Percentiles rank a stretch among this genome's conserved stretches.
These are phyloP conservation scores for Cotesia vestalis DNA, from an alignment of 1,140 invertebrate species.

Conservation along the genomic window DNA sequence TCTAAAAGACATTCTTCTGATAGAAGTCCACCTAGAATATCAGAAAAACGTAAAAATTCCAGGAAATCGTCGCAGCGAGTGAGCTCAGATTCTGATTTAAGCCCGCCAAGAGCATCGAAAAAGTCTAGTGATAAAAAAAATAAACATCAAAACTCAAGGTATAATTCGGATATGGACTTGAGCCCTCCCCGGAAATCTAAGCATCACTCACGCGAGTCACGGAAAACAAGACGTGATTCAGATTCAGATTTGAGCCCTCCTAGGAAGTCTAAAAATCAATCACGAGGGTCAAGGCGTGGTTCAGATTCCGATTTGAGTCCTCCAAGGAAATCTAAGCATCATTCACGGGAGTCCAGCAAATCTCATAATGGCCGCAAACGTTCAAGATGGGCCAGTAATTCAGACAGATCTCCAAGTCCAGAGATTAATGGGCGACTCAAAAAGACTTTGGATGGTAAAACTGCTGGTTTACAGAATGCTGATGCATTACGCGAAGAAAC, in stretches of 20 bases:
- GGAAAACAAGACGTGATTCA: conserved; percentile 25
- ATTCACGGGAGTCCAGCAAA: conserved; percentile 41
- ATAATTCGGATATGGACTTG: conserved; percentile 37
- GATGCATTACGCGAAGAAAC: conserved; percentile 78
- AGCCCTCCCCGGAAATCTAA: conserved; percentile 43
- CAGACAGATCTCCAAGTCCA: conserved; percentile 24
- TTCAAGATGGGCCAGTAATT: conserved; percentile 46
- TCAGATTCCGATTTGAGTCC: conserved; percentile 46
- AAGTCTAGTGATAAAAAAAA: conserved; percentile 40
- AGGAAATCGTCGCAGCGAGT: background rate
- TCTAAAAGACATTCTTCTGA: conserved; percentile 37
- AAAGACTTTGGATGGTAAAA: conserved; percentile 81
- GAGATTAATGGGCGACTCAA: conserved; percentile 49
- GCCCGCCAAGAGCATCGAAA: conserved; percentile 53
- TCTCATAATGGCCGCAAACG: conserved; percentile 40
- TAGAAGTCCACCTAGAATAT: background rate
- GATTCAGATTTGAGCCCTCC: conserved; percentile 45
- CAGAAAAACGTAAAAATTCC: background rate
- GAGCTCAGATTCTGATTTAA: conserved; percentile 44
- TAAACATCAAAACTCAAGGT: conserved; percentile 39
- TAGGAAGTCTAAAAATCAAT: conserved; percentile 39
- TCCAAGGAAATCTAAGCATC: conserved; percentile 40
- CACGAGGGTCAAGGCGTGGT: conserved; percentile 25
- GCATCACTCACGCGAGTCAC: conserved; percentile 33
- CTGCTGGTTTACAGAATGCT: conserved; percentile 86